Conservation (phyloP, 2,113 vertebrate genomes). For the Corvus cornix region DNA sequence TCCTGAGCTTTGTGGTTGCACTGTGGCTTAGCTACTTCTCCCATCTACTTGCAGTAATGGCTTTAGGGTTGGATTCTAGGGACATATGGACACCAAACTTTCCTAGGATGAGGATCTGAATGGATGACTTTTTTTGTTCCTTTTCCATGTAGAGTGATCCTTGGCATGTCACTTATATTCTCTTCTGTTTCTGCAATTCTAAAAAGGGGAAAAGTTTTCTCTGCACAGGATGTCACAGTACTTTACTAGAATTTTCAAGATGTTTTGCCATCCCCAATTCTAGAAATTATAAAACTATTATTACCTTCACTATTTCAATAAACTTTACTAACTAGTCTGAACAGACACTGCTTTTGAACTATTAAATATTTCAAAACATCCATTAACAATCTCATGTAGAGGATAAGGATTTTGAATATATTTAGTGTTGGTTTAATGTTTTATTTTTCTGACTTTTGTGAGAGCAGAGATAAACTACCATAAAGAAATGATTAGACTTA, state of each 20-base stretch:
- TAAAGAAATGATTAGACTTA: not conserved
- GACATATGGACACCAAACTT: not conserved
- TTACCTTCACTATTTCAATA: not conserved
- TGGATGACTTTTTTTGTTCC: not conserved
- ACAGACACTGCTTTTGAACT: not conserved
- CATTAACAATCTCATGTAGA: not conserved
- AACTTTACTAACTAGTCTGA: not conserved
- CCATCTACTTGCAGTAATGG: fast-evolving
- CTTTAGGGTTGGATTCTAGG: not conserved
- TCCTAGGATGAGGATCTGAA: not conserved
- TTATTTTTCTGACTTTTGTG: not conserved
- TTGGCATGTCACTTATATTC: not conserved
- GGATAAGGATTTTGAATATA: not conserved
- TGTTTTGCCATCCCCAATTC: not conserved
- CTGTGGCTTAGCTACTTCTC: not conserved
- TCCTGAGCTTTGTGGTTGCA: not conserved
- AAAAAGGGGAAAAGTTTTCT: not conserved
- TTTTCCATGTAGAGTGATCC: not conserved
- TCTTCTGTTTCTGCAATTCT: not conserved
- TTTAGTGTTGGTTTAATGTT: not conserved
- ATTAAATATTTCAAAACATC: not conserved
- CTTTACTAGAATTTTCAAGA: not conserved
- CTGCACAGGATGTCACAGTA: not conserved
- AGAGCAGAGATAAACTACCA: not conserved
- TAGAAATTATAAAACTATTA: not conserved